Evolutionary conservation across 2,797 vertebrate species (phyloP), one percentile per base, ranked within the genome.

Genomic region (Helarctos malayanus): DNA sequence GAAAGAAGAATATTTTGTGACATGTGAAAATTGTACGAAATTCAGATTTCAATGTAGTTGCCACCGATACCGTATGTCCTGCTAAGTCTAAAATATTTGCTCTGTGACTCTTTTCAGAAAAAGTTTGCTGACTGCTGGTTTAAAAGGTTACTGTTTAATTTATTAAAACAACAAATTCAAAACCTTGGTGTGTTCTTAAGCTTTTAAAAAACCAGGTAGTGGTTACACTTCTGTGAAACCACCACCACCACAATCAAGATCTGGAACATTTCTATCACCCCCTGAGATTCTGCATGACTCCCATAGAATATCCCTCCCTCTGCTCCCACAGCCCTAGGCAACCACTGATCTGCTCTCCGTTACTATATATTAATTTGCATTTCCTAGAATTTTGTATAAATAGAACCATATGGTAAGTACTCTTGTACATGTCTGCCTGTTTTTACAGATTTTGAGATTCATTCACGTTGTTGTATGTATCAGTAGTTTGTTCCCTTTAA

Each of bases 1-100:
- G 84, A 94, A 76, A 73, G 79, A 95, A 80, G 45, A 65, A 61
- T 69, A 63, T 84, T 89, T 95, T 91, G 15, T 56, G 29, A 91
- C 52, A 41, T 32, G n/a, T 78, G 35, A 63, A 87, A 94, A 87
- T 18, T 63, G 38, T 57, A 35, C 45, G 57, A 71, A 93, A 90
- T 90, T 92, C 52, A 90, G 65, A 73, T 61, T 91, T 89, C 69
- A 49, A 8, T 47, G 52, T 80, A 23, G 63, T 52, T 63, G 68
- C 18, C 56, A 56, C 38, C 41, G 54, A 95, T 90, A 76, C 25
- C 4, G 1, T 52, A 75, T 84, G 19, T 91, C 35, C 71, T 54
- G 14, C 18, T 81, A 75, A 23, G n/a, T 80, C 79, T 81, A n/a
- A 80, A 61, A 7, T 78, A 54, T 54, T 89, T 73, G 69, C 19